These are phyloP conservation scores for Leucania comma DNA, from an alignment of 2,888 invertebrate species.

Conservation along the genomic window DNA sequence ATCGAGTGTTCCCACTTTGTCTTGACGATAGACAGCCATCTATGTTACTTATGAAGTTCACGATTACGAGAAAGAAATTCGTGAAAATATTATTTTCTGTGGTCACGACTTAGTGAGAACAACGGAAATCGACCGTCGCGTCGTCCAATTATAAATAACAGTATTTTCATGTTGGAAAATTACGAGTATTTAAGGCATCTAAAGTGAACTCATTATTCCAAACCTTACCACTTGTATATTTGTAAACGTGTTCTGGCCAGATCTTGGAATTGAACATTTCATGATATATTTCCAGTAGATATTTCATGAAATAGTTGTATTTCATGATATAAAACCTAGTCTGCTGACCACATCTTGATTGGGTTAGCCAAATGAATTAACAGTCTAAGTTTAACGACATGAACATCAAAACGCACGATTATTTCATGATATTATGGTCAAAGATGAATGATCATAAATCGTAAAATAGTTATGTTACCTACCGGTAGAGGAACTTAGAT, in stretches of 20 bases:
- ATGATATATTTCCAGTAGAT: too few species aligned
- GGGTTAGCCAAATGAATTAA: too few species aligned
- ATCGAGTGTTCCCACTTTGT: neutral
- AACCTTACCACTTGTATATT: neutral
- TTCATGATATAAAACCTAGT: too few species aligned
- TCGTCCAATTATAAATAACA: neutral
- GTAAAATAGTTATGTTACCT: too few species aligned
- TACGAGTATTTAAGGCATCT: neutral
- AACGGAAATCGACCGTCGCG: neutral
- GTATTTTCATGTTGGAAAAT: neutral
- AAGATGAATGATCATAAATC: too few species aligned
- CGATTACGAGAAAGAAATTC: neutral
- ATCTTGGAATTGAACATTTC: too few species aligned
- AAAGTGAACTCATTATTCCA: neutral
- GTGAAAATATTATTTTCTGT: neutral
- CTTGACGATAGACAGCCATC: neutral
- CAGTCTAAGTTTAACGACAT: too few species aligned
- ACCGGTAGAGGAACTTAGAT: too few species aligned
- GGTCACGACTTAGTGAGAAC: constrained; percentile 7
- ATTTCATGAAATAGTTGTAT: too few species aligned
- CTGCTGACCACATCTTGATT: too few species aligned
- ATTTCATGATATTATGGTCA: too few species aligned
- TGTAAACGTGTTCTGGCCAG: neutral
- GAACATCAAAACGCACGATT: too few species aligned
- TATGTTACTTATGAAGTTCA: neutral